Percentiles rank a stretch among this genome's conserved stretches.
phyloP scores from a whole-genome alignment of 2,888 invertebrate species.

The Marronus borbonicus region DNA sequence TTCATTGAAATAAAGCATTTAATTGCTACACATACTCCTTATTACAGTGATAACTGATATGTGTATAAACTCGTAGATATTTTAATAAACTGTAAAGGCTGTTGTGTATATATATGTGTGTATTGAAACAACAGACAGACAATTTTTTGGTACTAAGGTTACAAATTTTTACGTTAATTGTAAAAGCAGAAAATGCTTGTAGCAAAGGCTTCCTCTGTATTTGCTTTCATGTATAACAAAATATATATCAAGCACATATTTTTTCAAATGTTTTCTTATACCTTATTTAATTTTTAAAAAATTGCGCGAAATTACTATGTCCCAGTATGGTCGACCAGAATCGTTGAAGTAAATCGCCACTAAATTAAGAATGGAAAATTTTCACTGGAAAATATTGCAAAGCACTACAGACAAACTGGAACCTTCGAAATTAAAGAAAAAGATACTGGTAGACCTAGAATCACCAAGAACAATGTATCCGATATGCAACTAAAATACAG shows the following conservation, averaged over 20 bases:
- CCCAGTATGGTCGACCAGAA: no score
- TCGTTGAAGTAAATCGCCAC: no score
- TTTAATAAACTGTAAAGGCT: slow-evolving; percentile 41
- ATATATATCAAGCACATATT: slow-evolving; percentile 49
- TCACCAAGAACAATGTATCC: no score
- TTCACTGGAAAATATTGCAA: no score
- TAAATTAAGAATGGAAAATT: no score
- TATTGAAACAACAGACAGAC: slow-evolving; percentile 48
- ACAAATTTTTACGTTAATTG: slow-evolving; percentile 36
- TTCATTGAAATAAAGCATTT: slow-evolving; percentile 6
- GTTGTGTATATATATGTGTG: slow-evolving; percentile 45
- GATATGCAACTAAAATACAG: no score
- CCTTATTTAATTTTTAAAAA: background rate
- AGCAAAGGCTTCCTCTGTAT: slow-evolving; percentile 64
- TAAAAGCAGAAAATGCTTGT: slow-evolving; percentile 59
- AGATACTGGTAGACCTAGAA: no score
- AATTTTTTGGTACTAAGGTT: slow-evolving; percentile 34
- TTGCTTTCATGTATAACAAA: slow-evolving; percentile 60
- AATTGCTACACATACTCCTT: background rate
- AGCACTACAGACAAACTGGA: no score
- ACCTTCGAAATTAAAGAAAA: no score
- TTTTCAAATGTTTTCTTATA: slow-evolving; percentile 17
- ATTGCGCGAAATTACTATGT: no score
- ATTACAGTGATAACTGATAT: background rate
- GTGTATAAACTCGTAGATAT: background rate